Percentiles rank a stretch among this genome's conserved stretches.
phyloP scores from a whole-genome alignment of 2,888 invertebrate species.

The Drosophila barbarae region DNA sequence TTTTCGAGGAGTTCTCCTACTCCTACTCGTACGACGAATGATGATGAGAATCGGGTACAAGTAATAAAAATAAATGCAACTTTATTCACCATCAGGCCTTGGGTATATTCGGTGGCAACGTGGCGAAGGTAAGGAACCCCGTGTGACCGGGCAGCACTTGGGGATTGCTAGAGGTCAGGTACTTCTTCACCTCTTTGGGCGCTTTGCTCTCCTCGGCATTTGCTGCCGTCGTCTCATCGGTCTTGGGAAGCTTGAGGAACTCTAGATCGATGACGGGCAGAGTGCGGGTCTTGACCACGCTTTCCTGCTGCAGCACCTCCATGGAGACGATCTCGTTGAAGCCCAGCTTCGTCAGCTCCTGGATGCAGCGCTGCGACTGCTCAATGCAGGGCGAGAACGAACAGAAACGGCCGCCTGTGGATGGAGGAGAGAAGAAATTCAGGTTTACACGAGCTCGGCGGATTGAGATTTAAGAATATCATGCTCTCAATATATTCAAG shows the following conservation, averaged over 20 bases:
- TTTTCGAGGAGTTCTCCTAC: slow-evolving; percentile 54
- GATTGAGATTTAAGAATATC: slow-evolving; percentile 10
- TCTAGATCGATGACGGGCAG: slow-evolving; percentile 86
- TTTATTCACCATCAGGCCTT: slow-evolving; percentile 57
- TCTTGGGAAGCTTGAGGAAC: slow-evolving; percentile 81
- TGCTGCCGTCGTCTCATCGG: slow-evolving; percentile 19
- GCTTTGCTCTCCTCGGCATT: slow-evolving; percentile 65
- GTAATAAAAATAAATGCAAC: slow-evolving; percentile 31
- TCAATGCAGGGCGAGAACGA: slow-evolving; percentile 99
- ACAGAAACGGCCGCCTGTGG: slow-evolving; percentile 94
- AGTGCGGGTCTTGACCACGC: slow-evolving; percentile 85
- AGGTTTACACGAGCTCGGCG: slow-evolving; percentile 7
- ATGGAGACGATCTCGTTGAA: slow-evolving; percentile 92
- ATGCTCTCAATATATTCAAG: slow-evolving; percentile 1
- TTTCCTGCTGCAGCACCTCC: slow-evolving; percentile 91
- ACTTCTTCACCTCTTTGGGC: slow-evolving; percentile 81
- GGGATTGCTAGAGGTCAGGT: slow-evolving; percentile 86
- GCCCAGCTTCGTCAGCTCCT: slow-evolving; percentile 85
- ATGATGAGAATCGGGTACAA: slow-evolving; percentile 33
- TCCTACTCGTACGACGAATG: slow-evolving; percentile 49
- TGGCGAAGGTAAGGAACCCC: slow-evolving; percentile 96
- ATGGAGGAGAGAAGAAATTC: slow-evolving; percentile 6
- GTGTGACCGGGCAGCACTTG: slow-evolving; percentile 93
- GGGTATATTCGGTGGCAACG: slow-evolving; percentile 84
- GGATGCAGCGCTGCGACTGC: slow-evolving; percentile 95